Evolutionary conservation across 2,888 invertebrate species (phyloP), one percentile per base, ranked within the genome.

Genomic region (Ochropleura leucogaster): DNA sequence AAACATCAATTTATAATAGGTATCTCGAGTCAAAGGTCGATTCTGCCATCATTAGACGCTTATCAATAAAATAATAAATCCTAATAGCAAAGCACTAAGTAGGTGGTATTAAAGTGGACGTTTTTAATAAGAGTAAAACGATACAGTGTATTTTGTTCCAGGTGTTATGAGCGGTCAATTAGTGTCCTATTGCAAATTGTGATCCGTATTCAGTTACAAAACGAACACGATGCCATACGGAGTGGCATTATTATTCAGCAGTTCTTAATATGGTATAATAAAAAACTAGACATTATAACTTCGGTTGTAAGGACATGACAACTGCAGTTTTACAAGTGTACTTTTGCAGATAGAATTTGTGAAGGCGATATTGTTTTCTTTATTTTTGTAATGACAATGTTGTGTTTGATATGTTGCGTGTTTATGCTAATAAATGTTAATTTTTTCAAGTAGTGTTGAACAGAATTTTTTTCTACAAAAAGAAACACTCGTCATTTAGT

Each of bases 181-280:
- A 87, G 87, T 85, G 80, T 87, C 87, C 53, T 76, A 76, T 87
- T 87, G 85, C 89, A 82, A 82, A 79, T 62, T 80, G 71, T 85
- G 85, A 88, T 87, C 80, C 81, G 71, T 88, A 86, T 86, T 82
- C 77, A 82, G 72, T 80, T 83, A 85, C 88, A 81, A 66, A 78
- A 76, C 66, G 86, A 86, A 86, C 72, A 76, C 70, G 87, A 86
- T 68, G 87, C 88, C 72, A 42, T 74, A 77, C 60, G 72, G 64
- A 78, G 83, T 85, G 16, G 8, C 63, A 63, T 86, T 79, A 83
- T 79, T 83, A 75, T 81, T 81, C 78, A 83, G 64, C 64, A 76
- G 64, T 72, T 70, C 70, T 77, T 71, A 67, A 64, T 79, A 83
- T 49, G 68, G 72, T 74, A 68, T 77, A 74, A 72, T 72, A 68